Evolutionary conservation across 2,113 vertebrate species (phyloP), one percentile per base, ranked within the genome.

Genomic region (Grantiella picta): DNA sequence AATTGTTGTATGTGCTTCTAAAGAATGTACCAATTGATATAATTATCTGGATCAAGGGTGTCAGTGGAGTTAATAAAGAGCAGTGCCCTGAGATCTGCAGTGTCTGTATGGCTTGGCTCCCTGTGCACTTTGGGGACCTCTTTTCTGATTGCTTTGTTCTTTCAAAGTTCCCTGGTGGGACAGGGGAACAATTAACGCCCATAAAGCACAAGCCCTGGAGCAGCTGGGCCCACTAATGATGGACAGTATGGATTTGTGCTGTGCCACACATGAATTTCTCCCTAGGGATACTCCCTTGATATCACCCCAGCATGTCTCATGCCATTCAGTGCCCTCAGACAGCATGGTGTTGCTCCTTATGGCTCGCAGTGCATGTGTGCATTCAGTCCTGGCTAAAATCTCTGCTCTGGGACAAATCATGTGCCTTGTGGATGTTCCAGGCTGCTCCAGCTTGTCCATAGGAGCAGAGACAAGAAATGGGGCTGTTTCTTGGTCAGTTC

Each of bases 311-410:
- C 38, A 4, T 1, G 2, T 78, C 38, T 36, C 15, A 5, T 40
- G n/a, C 71, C 0, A 0, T 49, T 80, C 49, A 27, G 52, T 47
- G 33, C 45, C 31, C 53, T 60, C n/a, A 50, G 70, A 63, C 15
- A 36, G 4, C 0, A 2, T 18, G 35, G n/a, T 77, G 35, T 36
- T 24, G 3, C 63, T 79, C n/a, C 47, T 85, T 1, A 0, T 33
- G 66, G 49, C 49, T 38, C 0, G 0, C 18, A n/a, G 56, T 42
- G 15, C 36, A 2, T 5, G 4, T 0, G 3, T 45, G 40, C 52
- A 2, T 60, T 80, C 44, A 12, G 1, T 72, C 28, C 60, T 45
- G 60, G 12, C 63, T 69, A 6, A 29, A 59, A 86, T 33, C 29
- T 4, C 16, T 47, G 56, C 44, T 35, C 16, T 42, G 57, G 49